Base-by-base conservation (phyloP, 2,113 vertebrate species). In the Grantiella picta region DNA sequence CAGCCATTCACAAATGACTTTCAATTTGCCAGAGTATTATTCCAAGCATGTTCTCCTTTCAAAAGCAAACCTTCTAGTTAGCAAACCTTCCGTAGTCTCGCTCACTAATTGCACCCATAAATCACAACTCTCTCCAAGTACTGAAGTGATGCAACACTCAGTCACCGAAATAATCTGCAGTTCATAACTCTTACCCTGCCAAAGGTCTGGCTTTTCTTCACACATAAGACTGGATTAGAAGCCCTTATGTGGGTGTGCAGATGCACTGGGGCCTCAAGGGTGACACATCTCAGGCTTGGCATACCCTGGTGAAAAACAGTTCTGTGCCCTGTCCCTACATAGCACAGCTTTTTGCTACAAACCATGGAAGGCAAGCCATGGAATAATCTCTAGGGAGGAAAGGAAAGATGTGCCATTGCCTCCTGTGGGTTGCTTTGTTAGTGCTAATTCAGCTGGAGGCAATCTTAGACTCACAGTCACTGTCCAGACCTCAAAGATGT, bases 51-150 rank as follows among this genome's bases (percentile, higher is more conserved):
- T 40, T 78, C 65, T 75, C 44, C 65, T 83, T 89, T 68, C 42
- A 52, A 91, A 94, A 75, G 21, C 33, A 92, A 80, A 53, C 35
- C 25, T 82, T 68, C 63, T 70, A 65, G 42, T 50, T 63, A 56
- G 42, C 27, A 77, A 70, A 70, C 19, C 35, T 79, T 53, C 38
- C 75, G 17, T 29, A 56, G n/a, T 50, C 57, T 85, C 54, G 27
- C 56, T 86, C 49, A 11, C 36, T 92, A 93, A 92, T 52, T 85
- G 27, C 54, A 56, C 15, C 42, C 70, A 93, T 93, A 95, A 96
- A 93, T 95, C 85, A 95, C 72, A 92, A 73, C 54, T 45, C 64
- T 63, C 44, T 87, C 75, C 75, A 64, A 90, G 47, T 24, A 50
- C 31, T 73, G 45, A 79, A 81, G 59, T 86, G 71, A 84, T 72